These are phyloP conservation scores for Coregonus sp. DNA, from an alignment of 2,797 vertebrate species.

Conservation along the genomic window DNA sequence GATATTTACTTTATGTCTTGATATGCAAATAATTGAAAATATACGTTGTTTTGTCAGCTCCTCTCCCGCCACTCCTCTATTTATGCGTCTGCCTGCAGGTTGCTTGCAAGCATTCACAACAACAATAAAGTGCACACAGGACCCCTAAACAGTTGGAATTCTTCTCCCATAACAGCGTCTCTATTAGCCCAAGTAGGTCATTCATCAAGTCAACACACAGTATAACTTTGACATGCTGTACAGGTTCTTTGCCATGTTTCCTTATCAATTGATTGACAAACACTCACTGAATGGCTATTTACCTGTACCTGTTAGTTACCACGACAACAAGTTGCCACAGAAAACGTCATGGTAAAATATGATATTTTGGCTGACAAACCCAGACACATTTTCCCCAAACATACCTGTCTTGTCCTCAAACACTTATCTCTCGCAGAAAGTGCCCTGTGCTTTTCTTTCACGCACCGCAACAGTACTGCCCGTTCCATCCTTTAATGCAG, in stretches of 20 bases:
- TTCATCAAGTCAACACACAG: neutral
- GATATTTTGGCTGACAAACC: neutral
- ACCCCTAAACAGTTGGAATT: neutral
- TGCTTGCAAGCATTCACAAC: neutral
- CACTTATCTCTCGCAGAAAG: no score
- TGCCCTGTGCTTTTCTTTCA: neutral
- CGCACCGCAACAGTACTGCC: no score
- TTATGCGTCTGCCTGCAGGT: no score
- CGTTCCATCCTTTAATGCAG: no score
- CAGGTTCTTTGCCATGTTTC: neutral
- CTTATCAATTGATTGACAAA: neutral
- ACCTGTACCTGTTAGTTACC: slow-evolving; percentile 37
- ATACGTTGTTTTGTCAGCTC: no score
- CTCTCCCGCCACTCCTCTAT: no score
- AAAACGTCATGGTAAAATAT: neutral
- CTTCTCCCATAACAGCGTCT: neutral
- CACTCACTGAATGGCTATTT: neutral
- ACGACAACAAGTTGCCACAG: slow-evolving; percentile 23
- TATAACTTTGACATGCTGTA: neutral
- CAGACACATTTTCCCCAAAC: no score
- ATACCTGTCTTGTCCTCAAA: no score
- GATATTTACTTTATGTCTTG: no score
- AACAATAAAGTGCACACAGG: neutral
- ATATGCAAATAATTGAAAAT: no score
- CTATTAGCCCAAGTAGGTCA: neutral